A percentile compares a stretch with the other conserved stretches of the same genome.
These are phyloP conservation scores for Perca schrenkii DNA, from an alignment of 2,113 vertebrate genomes.

Conservation along the genomic window DNA sequence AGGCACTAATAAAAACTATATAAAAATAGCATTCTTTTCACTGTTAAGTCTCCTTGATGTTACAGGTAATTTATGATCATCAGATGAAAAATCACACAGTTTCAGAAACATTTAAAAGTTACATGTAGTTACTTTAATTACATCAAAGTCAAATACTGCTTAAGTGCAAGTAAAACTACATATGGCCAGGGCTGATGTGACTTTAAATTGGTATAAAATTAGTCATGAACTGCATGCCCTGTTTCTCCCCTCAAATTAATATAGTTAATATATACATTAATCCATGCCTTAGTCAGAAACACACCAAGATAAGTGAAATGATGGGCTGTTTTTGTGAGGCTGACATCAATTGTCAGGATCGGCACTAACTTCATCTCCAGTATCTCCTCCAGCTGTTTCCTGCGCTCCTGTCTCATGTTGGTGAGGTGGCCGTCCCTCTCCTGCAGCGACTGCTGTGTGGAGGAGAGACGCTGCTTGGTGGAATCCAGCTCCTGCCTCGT, in stretches of 20 bases:
- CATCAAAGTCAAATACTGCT: not conserved
- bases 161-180: not conserved
- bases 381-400: slow-evolving; percentile 98
- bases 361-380: slow-evolving; percentile 98
- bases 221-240: not conserved
- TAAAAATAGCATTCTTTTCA: no score
- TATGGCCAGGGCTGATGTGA: not conserved
- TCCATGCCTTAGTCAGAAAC: not conserved
- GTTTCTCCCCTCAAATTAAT: not conserved
- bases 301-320: not conserved
- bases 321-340: not conserved
- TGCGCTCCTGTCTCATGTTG: slow-evolving; percentile 94
- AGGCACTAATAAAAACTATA: no score
- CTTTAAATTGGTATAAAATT: not conserved
- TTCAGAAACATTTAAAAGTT: no score
- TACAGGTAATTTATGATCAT: no score
- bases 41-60: no score
- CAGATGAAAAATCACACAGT: no score
- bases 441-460: slow-evolving; percentile 96
- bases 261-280: not conserved
- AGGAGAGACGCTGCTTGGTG: slow-evolving; percentile 96
- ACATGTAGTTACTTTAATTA: not conserved
- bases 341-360: not conserved
- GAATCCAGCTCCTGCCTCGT: slow-evolving; percentile 96
- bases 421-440: slow-evolving; percentile 95